Evolutionary conservation across 2,797 vertebrate species (phyloP).

Genomic region (Delichon dasypus): DNA sequence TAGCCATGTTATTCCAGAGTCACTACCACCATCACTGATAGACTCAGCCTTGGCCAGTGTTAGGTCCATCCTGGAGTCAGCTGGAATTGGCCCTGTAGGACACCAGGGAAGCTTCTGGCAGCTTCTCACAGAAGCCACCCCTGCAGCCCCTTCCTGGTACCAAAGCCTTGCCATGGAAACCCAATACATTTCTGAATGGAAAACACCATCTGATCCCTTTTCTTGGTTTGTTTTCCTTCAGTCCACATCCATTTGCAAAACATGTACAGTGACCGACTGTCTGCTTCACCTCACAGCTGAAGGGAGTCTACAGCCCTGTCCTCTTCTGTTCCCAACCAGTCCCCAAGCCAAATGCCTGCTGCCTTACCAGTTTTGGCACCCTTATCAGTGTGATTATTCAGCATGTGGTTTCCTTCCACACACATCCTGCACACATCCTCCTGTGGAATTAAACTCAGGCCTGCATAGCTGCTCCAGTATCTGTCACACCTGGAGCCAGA

Average conservation of each 20-base stretch:
- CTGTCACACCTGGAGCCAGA: background rate
- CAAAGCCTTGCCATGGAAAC: background rate
- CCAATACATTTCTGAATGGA: background rate
- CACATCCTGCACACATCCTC: background rate
- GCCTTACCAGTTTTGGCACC: background rate
- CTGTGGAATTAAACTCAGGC: background rate
- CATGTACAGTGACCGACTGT: fast-evolving
- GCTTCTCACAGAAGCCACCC: background rate
- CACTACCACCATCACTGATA: fast-evolving
- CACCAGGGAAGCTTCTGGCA: background rate
- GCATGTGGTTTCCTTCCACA: background rate
- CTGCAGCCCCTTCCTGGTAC: fast-evolving
- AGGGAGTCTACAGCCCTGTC: background rate
- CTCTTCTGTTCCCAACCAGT: background rate
- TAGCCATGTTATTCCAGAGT: background rate
- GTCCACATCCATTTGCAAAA: background rate
- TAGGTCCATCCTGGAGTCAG: fast-evolving
- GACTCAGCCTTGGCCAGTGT: fast-evolving
- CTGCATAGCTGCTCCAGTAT: background rate
- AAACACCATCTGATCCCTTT: background rate
- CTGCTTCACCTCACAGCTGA: background rate
- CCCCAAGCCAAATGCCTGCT: background rate
- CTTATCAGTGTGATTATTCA: background rate
- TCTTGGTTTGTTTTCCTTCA: background rate
- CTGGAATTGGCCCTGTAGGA: background rate